Conservation (phyloP, 2,888 invertebrate genomes). For the Rugalucina vietnamica region DNA sequence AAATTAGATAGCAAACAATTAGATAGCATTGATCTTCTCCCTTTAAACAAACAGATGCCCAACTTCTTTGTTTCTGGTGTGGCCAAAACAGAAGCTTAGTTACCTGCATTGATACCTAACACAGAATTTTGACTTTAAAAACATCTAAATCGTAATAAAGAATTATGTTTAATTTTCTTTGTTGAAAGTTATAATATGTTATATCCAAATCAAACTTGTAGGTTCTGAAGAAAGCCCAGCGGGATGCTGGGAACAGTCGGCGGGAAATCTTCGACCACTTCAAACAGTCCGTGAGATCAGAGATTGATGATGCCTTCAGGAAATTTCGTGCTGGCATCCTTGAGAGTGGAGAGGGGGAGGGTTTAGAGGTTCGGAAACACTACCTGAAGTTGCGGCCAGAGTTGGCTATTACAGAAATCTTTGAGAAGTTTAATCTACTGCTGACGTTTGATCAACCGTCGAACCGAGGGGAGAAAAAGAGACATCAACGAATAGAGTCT, state of each 20-base stretch:
- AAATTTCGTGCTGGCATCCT: slow-evolving; percentile 74
- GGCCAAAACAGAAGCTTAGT: too few relatives aligned
- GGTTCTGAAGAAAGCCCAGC: slow-evolving; percentile 81
- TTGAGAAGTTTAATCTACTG: slow-evolving; percentile 66
- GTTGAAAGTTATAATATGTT: too few relatives aligned
- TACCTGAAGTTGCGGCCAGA: slow-evolving; percentile 73
- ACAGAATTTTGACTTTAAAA: too few relatives aligned
- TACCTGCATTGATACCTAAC: too few relatives aligned
- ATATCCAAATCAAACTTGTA: too few relatives aligned
- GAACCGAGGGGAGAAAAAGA: neutral
- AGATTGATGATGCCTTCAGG: slow-evolving; percentile 67
- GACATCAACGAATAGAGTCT: neutral
- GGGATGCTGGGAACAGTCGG: slow-evolving; percentile 72
- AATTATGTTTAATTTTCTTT: too few relatives aligned
- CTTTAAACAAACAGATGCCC: too few relatives aligned
- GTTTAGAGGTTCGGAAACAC: slow-evolving; percentile 67
- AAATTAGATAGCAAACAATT: too few relatives aligned
- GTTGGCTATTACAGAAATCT: slow-evolving; percentile 72
- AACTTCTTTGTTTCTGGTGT: too few relatives aligned
- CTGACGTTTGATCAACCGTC: slow-evolving; percentile 25
- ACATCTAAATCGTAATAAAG: too few relatives aligned
- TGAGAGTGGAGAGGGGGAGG: slow-evolving; percentile 59
- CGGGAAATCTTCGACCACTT: slow-evolving; percentile 62
- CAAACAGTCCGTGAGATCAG: slow-evolving; percentile 65
- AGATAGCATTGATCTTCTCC: too few relatives aligned